A percentile compares a stretch with the other conserved stretches of the same genome.
phyloP scores from a whole-genome alignment of 2,797 vertebrate genomes.

The Coregonus sp. region DNA sequence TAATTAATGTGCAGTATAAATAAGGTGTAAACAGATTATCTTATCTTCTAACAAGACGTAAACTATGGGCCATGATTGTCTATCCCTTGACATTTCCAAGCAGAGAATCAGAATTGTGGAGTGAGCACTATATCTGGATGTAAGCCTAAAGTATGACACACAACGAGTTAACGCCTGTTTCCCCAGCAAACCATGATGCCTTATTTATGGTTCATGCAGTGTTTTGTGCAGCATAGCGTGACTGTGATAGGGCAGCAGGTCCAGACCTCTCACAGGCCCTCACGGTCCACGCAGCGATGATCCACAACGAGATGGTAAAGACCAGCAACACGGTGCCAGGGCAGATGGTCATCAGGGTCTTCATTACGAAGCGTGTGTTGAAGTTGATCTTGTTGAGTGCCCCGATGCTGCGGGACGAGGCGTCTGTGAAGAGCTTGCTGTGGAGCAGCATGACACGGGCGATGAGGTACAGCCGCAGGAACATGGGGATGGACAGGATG shows the following conservation, averaged over 20 bases:
- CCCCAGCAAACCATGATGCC: slow-evolving; percentile 11
- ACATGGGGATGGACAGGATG: slow-evolving; percentile 99
- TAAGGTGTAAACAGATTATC: not conserved
- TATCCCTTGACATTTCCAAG: not conserved
- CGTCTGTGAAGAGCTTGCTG: slow-evolving; percentile 99
- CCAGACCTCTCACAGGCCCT: slow-evolving; percentile 98
- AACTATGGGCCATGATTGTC: not conserved
- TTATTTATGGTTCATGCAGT: slow-evolving; percentile 67
- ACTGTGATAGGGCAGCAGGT: slow-evolving; percentile 46
- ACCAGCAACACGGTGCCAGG: slow-evolving; percentile 98
- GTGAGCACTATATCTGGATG: not conserved
- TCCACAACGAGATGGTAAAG: slow-evolving; percentile 99
- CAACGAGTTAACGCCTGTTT: not conserved
- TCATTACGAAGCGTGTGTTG: slow-evolving; percentile 99
- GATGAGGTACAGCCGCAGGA: slow-evolving; percentile 98
- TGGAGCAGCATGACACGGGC: slow-evolving; percentile 99
- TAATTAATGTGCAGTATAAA: slow-evolving; percentile 2
- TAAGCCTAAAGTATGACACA: too few species aligned
- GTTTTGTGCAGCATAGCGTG: slow-evolving; percentile 31
- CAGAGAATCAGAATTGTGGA: not conserved
- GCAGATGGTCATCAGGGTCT: slow-evolving; percentile 99
- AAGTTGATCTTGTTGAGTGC: slow-evolving; percentile 99
- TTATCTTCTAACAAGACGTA: not conserved
- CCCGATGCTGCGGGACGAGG: slow-evolving; percentile 98
- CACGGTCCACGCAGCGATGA: slow-evolving; percentile 99